Percentiles rank a stretch among this genome's conserved stretches.
Conservation (phyloP, 2,113 vertebrate species). For the Notiomystis cincta region DNA sequence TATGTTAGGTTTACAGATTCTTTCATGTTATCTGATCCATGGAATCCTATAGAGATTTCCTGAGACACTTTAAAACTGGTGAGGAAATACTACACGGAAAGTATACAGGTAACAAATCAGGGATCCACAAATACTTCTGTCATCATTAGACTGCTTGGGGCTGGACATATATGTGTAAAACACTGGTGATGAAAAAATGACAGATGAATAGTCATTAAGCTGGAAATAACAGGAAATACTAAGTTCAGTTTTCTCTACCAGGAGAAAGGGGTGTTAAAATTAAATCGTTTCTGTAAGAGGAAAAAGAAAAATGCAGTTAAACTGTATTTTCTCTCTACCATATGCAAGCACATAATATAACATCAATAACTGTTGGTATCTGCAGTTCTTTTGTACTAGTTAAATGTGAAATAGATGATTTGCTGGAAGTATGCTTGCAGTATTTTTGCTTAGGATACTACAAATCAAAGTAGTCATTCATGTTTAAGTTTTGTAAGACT, state of each 20-base stretch:
- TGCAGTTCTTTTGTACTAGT: neutral
- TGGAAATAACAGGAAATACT: slow-evolving; percentile 35
- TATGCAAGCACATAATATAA: neutral
- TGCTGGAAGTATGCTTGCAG: neutral
- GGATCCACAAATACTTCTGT: slow-evolving; percentile 10
- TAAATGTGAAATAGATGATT: neutral
- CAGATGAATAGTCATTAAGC: neutral
- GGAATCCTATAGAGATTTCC: slow-evolving; percentile 10
- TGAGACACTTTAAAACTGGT: slow-evolving; percentile 14
- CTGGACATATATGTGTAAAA: slow-evolving; percentile 8
- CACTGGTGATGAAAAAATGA: slow-evolving; percentile 23
- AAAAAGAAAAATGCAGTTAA: neutral
- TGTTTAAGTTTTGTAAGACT: neutral
- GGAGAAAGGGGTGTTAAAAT: neutral
- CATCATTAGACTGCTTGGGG: neutral
- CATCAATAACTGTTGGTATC: neutral
- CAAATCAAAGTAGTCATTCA: neutral
- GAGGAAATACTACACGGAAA: neutral
- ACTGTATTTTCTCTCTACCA: neutral
- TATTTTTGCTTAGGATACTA: neutral
- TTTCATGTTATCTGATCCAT: slow-evolving; percentile 1
- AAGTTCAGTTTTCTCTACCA: neutral
- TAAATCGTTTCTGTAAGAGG: neutral
- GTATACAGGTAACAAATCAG: slow-evolving; percentile 40
- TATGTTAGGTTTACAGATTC: neutral